Evolutionary conservation across 2,888 invertebrate genomes (phyloP).

Genomic region (Acheta domesticus): DNA sequence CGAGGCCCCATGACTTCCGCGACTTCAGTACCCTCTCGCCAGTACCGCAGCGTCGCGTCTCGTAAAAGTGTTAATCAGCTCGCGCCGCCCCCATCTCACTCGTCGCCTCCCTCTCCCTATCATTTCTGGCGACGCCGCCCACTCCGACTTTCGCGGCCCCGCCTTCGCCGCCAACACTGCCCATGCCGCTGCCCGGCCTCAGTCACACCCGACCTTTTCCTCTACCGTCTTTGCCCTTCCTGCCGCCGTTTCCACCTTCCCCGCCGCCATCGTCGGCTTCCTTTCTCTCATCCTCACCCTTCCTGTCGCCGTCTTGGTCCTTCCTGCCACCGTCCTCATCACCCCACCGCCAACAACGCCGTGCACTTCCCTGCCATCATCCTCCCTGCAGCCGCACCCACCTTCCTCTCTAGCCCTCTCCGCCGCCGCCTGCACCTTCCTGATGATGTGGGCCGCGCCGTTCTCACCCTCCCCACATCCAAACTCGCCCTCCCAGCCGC

Average conservation of each 20-base stretch:
- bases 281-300: not conserved
- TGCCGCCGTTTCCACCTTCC: not conserved
- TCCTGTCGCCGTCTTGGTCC: not conserved
- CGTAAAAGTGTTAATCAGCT: constrained; percentile 9
- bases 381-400: not conserved
- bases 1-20: not conserved
- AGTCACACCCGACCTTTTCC: not conserved
- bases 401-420: not conserved
- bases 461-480: too few relatives aligned
- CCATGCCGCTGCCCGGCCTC: not conserved
- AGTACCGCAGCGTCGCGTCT: not conserved
- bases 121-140: not conserved
- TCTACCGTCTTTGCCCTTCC: not conserved
- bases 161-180: not conserved
- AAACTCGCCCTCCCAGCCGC: too few relatives aligned
- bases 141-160: not conserved
- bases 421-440: not conserved
- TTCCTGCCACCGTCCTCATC: not conserved
- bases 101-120: not conserved
- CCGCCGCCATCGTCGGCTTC: not conserved
- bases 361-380: not conserved
- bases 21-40: not conserved
- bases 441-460: too few relatives aligned
- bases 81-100: not conserved
- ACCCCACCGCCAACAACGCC: not conserved